Evolutionary conservation across 1,140 invertebrate species (phyloP), one percentile per base, ranked within the genome.

Genomic region (Oryctes rhinoceros): DNA sequence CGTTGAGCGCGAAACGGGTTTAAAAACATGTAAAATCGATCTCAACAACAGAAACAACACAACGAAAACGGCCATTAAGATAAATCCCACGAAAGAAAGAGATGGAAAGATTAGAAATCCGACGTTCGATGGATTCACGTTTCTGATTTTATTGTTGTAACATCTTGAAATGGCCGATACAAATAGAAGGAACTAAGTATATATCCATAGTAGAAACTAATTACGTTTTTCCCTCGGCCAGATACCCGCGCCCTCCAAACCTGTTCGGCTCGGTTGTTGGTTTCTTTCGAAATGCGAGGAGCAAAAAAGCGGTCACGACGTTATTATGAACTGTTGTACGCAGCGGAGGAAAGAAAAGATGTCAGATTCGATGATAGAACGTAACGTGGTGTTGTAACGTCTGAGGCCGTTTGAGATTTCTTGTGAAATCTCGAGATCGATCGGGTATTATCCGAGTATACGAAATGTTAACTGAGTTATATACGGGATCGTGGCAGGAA

Each of bases 111-210:
- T 44, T 44, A 44, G 39, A 44, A 44, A 44, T 10, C 53, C 53
- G 18, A 59, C n/a, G 53, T 44, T 15, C 53, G 53, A 59, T 59
- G 18, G 13, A 59, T 59, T 59, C 53, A 59, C 53, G 18, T 59
- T 59, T 18, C 53, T 59, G 53, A 59, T 59, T 59, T 59, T 59
- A 59, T 59, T 59, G 53, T 59, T 59, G 53, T n/a, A 59, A 59
- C 53, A 59, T n/a, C 53, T 59, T 59, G 53, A 59, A 59, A 15
- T n/a, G 15, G 53, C 53, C 53, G 53, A n/a, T 59, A 59, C 53
- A 13, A 59, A 59, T 59, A 59, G n/a, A 59, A 59, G 15, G 53
- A 59, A 59, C 53, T 44, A 44, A 59, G 53, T 44, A 44, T 44
- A 44, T 59, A 59, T 59, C 53, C 53, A 59, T 59, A 59, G 53